A percentile compares a stretch with the other conserved stretches of the same genome.
Conservation (phyloP, 92 coral and sea anemone genomes). For the Epizoanthus rinbou region DNA sequence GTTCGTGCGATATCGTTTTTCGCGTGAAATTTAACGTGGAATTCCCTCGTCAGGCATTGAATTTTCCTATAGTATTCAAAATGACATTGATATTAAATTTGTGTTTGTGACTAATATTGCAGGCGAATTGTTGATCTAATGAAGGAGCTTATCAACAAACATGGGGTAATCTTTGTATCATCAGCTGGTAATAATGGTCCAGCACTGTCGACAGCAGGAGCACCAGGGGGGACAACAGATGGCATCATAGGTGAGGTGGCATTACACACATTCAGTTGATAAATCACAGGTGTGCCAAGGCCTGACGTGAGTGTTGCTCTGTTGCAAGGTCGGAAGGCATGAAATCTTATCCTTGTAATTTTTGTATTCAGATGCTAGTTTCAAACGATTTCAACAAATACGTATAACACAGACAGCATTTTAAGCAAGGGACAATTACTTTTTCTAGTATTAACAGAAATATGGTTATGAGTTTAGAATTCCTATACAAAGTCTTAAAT, state of each 20-base stretch:
- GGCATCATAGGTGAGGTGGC: conserved; percentile 82
- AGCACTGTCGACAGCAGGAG: conserved; percentile 91
- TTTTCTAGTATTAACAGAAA: too few relatives aligned
- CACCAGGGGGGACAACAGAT: conserved; percentile 97
- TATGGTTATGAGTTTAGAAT: too few relatives aligned
- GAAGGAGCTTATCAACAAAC: conserved; percentile 94
- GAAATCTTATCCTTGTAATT: neutral
- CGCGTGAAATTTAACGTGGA: too few relatives aligned
- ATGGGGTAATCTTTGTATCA: conserved; percentile 92
- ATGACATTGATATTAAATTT: too few relatives aligned
- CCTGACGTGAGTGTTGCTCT: neutral
- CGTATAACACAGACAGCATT: too few relatives aligned
- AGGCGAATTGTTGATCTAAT: conserved; percentile 86
- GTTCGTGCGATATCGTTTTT: too few relatives aligned
- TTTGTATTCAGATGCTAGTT: too few relatives aligned
- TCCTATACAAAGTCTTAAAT: too few relatives aligned
- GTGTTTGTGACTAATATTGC: conserved; percentile 27
- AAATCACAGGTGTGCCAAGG: neutral
- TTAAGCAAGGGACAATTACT: too few relatives aligned
- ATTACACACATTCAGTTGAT: neutral
- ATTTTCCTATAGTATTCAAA: too few relatives aligned
- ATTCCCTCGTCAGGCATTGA: too few relatives aligned
- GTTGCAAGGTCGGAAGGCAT: neutral
- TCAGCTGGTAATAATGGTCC: conserved; percentile 99
- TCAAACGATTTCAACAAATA: too few relatives aligned